A percentile compares a stretch with the other conserved stretches of the same genome.
phyloP scores from a whole-genome alignment of 1,140 invertebrate genomes.

The Stenopsyche tienmushanensis region DNA sequence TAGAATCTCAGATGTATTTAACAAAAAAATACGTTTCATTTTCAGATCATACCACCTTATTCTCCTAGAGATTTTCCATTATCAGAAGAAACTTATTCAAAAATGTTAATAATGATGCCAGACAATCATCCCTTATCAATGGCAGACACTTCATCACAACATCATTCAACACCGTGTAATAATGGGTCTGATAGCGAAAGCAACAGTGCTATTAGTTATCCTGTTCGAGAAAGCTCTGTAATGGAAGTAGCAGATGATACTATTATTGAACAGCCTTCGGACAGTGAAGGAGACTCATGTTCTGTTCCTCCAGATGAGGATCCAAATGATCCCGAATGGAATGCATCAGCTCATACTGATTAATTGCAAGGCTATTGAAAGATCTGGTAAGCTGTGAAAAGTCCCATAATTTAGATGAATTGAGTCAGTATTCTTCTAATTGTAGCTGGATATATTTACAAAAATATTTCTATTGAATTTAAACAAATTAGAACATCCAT shows the following conservation, averaged over 20 bases:
- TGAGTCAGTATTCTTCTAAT: neutral
- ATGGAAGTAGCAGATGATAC: slow-evolving; percentile 2
- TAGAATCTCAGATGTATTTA: too few relatives aligned
- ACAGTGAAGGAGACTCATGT: slow-evolving; percentile 41
- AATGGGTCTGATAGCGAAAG: slow-evolving; percentile 30
- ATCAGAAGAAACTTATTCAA: slow-evolving; percentile 65
- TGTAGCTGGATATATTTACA: neutral
- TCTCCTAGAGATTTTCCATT: slow-evolving; percentile 75
- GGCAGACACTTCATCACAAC: slow-evolving; percentile 45
- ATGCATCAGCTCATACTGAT: slow-evolving; percentile 49
- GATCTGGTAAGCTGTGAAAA: too few relatives aligned
- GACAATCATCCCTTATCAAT: slow-evolving; percentile 56
- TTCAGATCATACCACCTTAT: slow-evolving; percentile 63
- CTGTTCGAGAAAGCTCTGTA: neutral
- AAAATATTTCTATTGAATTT: too few relatives aligned
- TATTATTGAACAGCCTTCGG: slow-evolving; percentile 40
- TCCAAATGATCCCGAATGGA: slow-evolving; percentile 81
- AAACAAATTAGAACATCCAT: too few relatives aligned
- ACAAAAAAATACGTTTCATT: too few relatives aligned
- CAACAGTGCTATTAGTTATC: slow-evolving; percentile 15
- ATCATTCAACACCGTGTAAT: slow-evolving; percentile 24
- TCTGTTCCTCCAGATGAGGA: slow-evolving; percentile 62
- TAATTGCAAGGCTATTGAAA: slow-evolving; percentile 1
- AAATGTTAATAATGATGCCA: slow-evolving; percentile 70
- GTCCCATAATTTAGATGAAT: too few relatives aligned